These are phyloP conservation scores for Lagopus muta DNA, from an alignment of 2,113 vertebrate genomes.

Conservation along the genomic window DNA sequence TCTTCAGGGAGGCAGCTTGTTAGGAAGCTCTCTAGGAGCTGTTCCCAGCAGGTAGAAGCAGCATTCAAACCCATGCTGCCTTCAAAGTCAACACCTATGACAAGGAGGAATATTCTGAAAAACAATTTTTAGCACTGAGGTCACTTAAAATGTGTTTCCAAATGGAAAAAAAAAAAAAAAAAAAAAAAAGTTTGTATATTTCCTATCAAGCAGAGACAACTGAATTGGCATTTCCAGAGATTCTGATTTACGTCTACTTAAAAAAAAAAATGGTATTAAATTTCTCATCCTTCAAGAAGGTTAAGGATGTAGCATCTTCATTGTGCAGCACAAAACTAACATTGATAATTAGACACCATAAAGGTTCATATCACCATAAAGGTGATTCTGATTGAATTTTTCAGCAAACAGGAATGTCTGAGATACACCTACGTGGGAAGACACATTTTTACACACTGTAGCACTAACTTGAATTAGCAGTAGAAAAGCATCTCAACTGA, in stretches of 20 bases:
- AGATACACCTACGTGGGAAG: background rate
- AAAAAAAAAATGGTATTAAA: background rate
- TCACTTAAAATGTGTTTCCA: background rate
- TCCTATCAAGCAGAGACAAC: fast-evolving
- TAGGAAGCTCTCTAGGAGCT: background rate
- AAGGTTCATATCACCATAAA: background rate
- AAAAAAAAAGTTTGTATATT: background rate
- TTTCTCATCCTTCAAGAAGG: background rate
- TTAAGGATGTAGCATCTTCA: background rate
- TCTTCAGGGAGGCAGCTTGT: background rate
- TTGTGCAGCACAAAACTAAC: background rate
- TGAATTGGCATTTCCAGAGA: background rate
- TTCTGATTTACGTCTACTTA: background rate
- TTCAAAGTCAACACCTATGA: background rate
- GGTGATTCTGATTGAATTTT: background rate
- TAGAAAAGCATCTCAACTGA: background rate
- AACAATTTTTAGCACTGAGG: background rate
- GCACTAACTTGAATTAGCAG: background rate
- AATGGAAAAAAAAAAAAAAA: background rate
- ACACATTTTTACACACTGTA: background rate
- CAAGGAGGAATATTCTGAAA: background rate
- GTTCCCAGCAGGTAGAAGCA: background rate
- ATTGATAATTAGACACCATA: background rate
- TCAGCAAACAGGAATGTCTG: background rate
- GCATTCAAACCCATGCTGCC: background rate